phyloP scores from a whole-genome alignment of 2,888 invertebrate genomes.

The Ophion costatus region DNA sequence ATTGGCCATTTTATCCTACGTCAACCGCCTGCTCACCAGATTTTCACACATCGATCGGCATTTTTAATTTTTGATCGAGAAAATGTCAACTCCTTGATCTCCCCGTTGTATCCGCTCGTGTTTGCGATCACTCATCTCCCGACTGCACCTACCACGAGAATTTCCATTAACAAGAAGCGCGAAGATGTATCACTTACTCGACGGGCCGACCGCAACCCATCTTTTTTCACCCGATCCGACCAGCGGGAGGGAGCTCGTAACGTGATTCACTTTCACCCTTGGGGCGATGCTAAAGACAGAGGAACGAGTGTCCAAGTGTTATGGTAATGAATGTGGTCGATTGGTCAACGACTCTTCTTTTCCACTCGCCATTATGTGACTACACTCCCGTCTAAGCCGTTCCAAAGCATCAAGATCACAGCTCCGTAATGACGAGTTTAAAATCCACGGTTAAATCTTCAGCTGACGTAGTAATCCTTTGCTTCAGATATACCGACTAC shows the following conservation, averaged over 20 bases:
- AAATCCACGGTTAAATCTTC: constrained; percentile 40
- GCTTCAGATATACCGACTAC: not conserved
- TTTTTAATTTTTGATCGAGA: constrained; percentile 57
- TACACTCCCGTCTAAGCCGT: constrained; percentile 42
- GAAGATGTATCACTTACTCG: constrained; percentile 76
- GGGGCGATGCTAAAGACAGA: constrained; percentile 68
- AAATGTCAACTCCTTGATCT: not conserved
- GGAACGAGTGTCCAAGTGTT: constrained; percentile 59
- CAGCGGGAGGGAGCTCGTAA: constrained; percentile 73
- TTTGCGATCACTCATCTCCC: not conserved
- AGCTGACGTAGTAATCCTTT: constrained; percentile 23
- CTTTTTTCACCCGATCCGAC: constrained; percentile 46
- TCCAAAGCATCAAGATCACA: constrained; percentile 48
- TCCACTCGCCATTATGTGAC: constrained; percentile 28
- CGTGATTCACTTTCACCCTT: constrained; percentile 80
- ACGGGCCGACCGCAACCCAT: constrained; percentile 68
- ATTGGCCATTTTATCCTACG: constrained; percentile 27
- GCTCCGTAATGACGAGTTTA: constrained; percentile 37
- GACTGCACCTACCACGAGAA: constrained; percentile 68
- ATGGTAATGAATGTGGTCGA: constrained; percentile 74
- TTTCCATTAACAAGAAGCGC: constrained; percentile 79
- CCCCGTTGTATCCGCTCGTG: not conserved
- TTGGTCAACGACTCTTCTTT: constrained; percentile 60
- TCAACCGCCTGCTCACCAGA: constrained; percentile 31
- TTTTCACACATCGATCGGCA: constrained; percentile 54